phyloP scores from a whole-genome alignment of 1,140 invertebrate genomes.

The Coenobita brevimanus region DNA sequence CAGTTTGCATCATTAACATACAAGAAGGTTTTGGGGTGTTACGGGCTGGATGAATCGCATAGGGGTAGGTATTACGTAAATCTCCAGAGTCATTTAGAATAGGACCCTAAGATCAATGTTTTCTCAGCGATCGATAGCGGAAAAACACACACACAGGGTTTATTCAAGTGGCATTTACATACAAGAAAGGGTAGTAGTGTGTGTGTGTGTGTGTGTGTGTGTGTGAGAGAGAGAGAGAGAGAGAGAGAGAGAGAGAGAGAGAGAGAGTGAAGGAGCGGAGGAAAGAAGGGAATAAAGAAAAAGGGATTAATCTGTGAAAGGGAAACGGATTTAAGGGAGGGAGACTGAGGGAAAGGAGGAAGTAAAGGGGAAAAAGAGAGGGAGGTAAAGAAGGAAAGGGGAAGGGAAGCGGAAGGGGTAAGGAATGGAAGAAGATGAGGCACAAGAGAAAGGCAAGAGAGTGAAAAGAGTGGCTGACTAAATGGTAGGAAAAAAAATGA shows the following conservation, averaged over 20 bases:
- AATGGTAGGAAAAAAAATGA: no score
- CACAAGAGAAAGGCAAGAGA: not conserved
- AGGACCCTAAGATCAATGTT: no score
- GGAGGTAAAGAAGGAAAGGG: not conserved
- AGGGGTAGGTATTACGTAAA: no score
- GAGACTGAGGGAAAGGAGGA: not conserved
- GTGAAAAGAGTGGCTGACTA: not conserved
- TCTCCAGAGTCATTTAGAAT: no score
- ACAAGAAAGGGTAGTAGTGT: no score
- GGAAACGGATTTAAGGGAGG: not conserved
- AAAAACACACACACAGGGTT: no score
- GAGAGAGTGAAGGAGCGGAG: constrained; percentile 15
- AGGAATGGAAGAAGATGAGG: not conserved
- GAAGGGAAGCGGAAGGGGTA: not conserved
- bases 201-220: no score
- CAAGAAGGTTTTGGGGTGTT: no score
- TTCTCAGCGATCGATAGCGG: no score
- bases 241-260: constrained; percentile 39
- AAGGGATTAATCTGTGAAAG: not conserved
- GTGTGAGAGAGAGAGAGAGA: constrained; percentile 40
- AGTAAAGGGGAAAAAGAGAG: not conserved
- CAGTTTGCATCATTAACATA: no score
- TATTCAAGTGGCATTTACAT: no score
- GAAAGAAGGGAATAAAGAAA: not conserved
- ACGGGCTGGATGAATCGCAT: no score